Percentiles rank a stretch among this genome's conserved stretches.
These are phyloP conservation scores for Prionace glauca DNA, from an alignment of 2,797 vertebrate species.

Conservation along the genomic window DNA sequence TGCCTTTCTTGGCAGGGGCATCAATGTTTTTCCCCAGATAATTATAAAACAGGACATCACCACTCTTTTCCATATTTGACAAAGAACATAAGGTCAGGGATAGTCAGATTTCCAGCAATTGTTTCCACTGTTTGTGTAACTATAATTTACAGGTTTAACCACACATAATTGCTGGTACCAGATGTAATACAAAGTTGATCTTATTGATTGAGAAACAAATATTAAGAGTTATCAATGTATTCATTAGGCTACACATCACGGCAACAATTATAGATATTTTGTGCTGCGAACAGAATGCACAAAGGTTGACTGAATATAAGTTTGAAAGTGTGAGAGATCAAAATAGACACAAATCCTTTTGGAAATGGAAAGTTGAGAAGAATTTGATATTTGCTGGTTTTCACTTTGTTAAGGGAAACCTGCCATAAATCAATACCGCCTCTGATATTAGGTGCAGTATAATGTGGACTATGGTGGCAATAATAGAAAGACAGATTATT, in stretches of 20 bases:
- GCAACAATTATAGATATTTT: background rate
- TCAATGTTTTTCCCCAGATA: background rate
- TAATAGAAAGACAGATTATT: no score
- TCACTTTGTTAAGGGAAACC: background rate
- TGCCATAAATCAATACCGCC: no score
- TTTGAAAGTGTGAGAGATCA: background rate
- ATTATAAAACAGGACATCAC: background rate
- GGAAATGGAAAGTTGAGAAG: background rate
- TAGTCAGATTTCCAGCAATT: background rate
- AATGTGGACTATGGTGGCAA: no score
- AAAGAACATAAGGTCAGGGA: background rate
- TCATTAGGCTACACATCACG: background rate
- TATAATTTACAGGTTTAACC: background rate
- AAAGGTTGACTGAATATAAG: background rate
- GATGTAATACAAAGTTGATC: background rate
- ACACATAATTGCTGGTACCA: background rate
- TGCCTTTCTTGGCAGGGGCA: background rate
- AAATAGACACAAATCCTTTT: background rate
- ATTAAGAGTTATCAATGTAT: background rate
- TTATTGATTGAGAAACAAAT: background rate
- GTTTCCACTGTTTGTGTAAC: conserved; percentile 12
- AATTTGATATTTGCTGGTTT: background rate
- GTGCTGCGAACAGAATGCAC: background rate
- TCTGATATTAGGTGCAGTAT: no score
- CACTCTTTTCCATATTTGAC: background rate